Base-by-base conservation (phyloP, 2,888 invertebrate species). In the Anticlea derivata region DNA sequence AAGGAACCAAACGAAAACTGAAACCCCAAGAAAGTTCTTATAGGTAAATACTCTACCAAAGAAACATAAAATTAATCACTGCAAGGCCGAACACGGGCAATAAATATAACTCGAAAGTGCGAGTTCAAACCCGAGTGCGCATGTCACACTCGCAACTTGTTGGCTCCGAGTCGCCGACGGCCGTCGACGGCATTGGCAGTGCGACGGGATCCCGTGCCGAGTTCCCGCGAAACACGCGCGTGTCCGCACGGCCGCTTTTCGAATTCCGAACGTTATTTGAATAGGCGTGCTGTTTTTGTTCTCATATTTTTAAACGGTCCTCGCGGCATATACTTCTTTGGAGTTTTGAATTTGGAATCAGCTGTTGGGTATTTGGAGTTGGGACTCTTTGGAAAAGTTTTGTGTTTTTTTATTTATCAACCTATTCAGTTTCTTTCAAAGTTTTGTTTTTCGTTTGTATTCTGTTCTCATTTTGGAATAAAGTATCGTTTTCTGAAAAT, bases 91-190 rank as follows among this genome's bases (percentile, higher is more conserved):
- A 55, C 50, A 48, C 44, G 48, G 31, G 51, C 33, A 31, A 35
- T 51, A 51, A 58, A 56, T 63, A 55, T 62, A 65, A 57, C 62
- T 63, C 59, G 54, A 52, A 65, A 68, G 60, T 64, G 33, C 55
- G 55, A 58, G 58, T 68, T 60, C 50, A 45, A 56, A 64, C 53
- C 39, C 48, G 54, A 77, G 75, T 81, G 89, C 89, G 89, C 89
- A 89, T 89, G 89, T 79, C 86, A 73, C 29, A 22, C 75, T 64
- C 61, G 67, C 86, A 88, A 88, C 89, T 89, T 89, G 89, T 89
- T 89, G 89, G 86, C 81, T 75, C 74, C 66, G 63, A 69, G 65
- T 66, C 72, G 72, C 68, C 62, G 71, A 73, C 86, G 86, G 17
- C 17, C 17, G 17, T 4, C 17, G 17, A 17, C 17, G 17, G 17